Percentiles rank a stretch among this genome's conserved stretches.
Conservation (phyloP, 37 sponge, comb jelly and placozoan genomes). For the Tethya wilhelma region DNA sequence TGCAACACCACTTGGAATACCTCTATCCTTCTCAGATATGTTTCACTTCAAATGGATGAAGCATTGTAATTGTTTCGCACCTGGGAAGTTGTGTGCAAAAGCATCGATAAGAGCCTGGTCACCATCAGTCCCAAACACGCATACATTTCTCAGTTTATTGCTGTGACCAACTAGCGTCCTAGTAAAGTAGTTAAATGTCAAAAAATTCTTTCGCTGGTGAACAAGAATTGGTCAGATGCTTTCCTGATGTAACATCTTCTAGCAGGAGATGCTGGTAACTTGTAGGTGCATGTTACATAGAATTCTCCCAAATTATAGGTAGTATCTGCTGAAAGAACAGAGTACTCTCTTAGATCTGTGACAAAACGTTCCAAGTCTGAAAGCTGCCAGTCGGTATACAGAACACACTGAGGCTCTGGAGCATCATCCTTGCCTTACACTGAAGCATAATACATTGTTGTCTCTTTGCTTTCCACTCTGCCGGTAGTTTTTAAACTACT, state of each 20-base stretch:
- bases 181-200: slow-evolving; percentile 23
- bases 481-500: slow-evolving; percentile 4
- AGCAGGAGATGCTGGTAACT: slow-evolving; percentile 47
- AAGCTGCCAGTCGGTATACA: slow-evolving; percentile 46
- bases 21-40: slow-evolving; percentile 13
- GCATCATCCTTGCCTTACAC: slow-evolving; percentile 54
- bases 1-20: slow-evolving; percentile 6
- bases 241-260: slow-evolving; percentile 14
- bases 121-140: slow-evolving; percentile 14
- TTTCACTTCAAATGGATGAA: slow-evolving; percentile 58
- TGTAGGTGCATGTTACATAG: slow-evolving; percentile 46
- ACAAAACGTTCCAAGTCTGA: slow-evolving; percentile 30
- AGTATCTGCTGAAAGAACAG: slow-evolving; percentile 42
- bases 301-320: slow-evolving; percentile 58
- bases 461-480: neutral
- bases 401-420: slow-evolving; percentile 46
- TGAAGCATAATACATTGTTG: slow-evolving; percentile 39
- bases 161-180: slow-evolving; percentile 36
- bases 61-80: slow-evolving; percentile 43
- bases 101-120: slow-evolving; percentile 21
- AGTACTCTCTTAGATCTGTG: slow-evolving; percentile 1
- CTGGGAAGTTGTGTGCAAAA: slow-evolving; percentile 43
- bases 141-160: slow-evolving; percentile 18
- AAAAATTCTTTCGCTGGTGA: slow-evolving; percentile 34
- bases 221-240: slow-evolving; percentile 29